Percentiles rank a stretch among this genome's conserved stretches.
phyloP scores from a whole-genome alignment of 2,113 vertebrate species.

The Greenwoodochromis staneri region DNA sequence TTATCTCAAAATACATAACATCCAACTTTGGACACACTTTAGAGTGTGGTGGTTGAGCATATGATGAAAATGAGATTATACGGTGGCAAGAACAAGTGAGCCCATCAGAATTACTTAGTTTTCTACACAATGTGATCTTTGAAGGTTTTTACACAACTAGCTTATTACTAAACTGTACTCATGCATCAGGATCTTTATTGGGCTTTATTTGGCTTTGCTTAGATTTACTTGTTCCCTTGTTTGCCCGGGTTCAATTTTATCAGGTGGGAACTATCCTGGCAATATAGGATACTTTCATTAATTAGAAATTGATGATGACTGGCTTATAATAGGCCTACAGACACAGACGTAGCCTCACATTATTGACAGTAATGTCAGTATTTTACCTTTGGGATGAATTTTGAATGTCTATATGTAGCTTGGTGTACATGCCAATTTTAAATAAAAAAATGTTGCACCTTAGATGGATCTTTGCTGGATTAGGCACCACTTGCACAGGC shows the following conservation, averaged over 20 bases:
- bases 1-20: not conserved
- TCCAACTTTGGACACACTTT: not conserved
- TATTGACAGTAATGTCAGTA: not conserved
- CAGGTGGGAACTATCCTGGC: not conserved
- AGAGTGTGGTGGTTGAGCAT: not conserved
- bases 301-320: not conserved
- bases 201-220: not conserved
- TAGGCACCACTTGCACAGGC: not conserved
- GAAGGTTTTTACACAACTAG: not conserved
- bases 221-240: not conserved
- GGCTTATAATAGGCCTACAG: not conserved
- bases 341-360: rapidly evolving
- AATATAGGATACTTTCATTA: not conserved
- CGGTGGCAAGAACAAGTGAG: not conserved
- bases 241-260: not conserved
- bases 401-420: not conserved
- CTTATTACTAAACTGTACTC: not conserved
- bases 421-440: not conserved
- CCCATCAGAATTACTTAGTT: not conserved
- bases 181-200: not conserved
- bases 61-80: not conserved
- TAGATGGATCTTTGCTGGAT: not conserved
- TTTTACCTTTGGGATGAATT: not conserved
- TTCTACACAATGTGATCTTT: not conserved
- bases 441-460: not conserved